These are phyloP conservation scores for Oenanthe melanoleuca DNA, from an alignment of 2,113 vertebrate genomes.

Conservation along the genomic window DNA sequence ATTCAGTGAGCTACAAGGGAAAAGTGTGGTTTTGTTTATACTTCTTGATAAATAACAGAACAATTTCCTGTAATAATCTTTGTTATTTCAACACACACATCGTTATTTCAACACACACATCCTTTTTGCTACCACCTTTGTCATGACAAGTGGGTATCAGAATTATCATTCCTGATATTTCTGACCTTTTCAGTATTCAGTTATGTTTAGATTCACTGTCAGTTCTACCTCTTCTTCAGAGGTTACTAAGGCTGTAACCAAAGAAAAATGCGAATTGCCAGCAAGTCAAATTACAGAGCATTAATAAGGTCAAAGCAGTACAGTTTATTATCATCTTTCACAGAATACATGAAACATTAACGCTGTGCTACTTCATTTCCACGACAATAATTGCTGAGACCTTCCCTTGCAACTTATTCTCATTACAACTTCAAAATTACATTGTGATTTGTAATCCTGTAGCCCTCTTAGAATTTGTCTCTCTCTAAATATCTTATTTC, in stretches of 20 bases:
- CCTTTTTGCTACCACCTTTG: not conserved
- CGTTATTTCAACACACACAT: not conserved
- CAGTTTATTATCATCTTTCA: constrained; percentile 51
- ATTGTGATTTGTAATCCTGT: constrained; percentile 40
- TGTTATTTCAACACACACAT: not conserved
- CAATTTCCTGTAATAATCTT: not conserved
- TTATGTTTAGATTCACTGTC: constrained; percentile 14
- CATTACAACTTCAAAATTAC: constrained; percentile 48
- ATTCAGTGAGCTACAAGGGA: not conserved
- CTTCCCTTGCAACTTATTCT: constrained; percentile 9
- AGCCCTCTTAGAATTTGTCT: constrained; percentile 19
- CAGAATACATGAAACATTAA: constrained; percentile 26
- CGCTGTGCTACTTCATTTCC: constrained; percentile 28
- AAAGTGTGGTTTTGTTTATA: not conserved
- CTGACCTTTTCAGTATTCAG: constrained; percentile 36
- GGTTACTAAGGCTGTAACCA: constrained; percentile 11
- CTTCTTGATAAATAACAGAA: not conserved
- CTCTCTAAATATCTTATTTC: constrained; percentile 30
- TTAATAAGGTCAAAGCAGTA: constrained; percentile 58
- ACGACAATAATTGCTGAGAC: constrained; percentile 34
- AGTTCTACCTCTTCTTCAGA: constrained; percentile 4
- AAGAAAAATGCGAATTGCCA: constrained; percentile 15
- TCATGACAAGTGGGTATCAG: not conserved
- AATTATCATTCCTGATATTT: constrained; percentile 19
- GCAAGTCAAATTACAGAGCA: constrained; percentile 46